These are phyloP conservation scores for Orthosia incerta DNA, from an alignment of 2,888 invertebrate species.

Conservation along the genomic window DNA sequence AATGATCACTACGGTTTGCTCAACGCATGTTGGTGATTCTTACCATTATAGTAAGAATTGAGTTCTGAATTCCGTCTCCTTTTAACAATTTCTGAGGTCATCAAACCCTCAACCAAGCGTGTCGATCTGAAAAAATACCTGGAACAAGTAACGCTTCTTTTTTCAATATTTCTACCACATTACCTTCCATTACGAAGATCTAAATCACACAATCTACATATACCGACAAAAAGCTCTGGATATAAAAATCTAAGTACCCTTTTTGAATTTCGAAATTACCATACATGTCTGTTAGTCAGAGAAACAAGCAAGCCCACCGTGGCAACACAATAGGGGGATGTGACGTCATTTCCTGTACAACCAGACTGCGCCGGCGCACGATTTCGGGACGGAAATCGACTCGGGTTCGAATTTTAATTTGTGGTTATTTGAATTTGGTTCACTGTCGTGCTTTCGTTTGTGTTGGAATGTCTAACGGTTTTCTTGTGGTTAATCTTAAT, in stretches of 20 bases:
- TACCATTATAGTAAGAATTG: too few relatives aligned
- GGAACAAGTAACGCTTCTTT: not conserved
- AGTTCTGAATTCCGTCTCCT: not conserved
- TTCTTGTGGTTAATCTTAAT: not conserved
- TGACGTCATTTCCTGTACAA: constrained; percentile 78
- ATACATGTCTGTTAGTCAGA: constrained; percentile 52
- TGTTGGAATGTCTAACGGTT: constrained; percentile 31
- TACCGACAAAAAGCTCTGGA: not conserved
- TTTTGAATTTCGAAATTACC: constrained; percentile 42
- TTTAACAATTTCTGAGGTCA: not conserved
- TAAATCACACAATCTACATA: not conserved
- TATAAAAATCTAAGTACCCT: constrained; percentile 16
- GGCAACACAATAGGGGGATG: constrained; percentile 70
- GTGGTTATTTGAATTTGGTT: constrained; percentile 49
- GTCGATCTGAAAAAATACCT: too few relatives aligned
- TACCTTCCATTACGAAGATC: constrained; percentile 5
- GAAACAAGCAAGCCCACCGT: constrained; percentile 48
- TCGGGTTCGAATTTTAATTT: constrained; percentile 41
- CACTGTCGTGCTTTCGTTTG: constrained; percentile 26
- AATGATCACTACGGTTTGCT: too few relatives aligned
- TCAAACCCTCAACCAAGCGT: not conserved
- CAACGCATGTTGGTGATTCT: too few relatives aligned
- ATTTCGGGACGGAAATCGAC: constrained; percentile 64
- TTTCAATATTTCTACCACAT: not conserved
- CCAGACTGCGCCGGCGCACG: constrained; percentile 59